Evolutionary conservation across 1,140 invertebrate genomes (phyloP).

Genomic region (Lepidurus arcticus): DNA sequence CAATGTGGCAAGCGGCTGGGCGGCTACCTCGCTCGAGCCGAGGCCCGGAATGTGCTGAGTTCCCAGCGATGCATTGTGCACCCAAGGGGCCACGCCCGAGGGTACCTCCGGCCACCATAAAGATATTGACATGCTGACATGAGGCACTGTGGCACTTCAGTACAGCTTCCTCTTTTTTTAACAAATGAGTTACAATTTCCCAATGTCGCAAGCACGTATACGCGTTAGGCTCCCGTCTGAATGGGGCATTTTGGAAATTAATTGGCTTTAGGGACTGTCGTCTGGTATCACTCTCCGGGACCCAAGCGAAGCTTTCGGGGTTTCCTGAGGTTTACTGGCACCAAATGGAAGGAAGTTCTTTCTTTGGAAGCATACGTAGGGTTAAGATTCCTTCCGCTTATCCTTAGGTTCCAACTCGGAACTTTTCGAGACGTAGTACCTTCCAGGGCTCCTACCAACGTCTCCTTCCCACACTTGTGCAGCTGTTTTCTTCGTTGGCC

Average conservation of each 20-base stretch:
- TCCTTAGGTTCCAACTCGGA: not conserved
- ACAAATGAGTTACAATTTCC: too few species aligned
- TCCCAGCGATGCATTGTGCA: conserved; percentile 1
- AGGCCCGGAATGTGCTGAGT: not conserved
- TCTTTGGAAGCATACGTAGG: not conserved
- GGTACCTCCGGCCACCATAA: conserved; percentile 12
- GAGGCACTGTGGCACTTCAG: not conserved
- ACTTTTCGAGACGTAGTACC: not conserved
- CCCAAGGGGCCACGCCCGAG: conserved; percentile 2
- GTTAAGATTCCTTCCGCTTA: not conserved
- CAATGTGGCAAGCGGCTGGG: not conserved
- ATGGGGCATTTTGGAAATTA: too few species aligned
- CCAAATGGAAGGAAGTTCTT: not conserved
- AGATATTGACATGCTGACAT: not conserved
- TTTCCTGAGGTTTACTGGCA: too few species aligned
- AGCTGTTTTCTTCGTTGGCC: conserved; percentile 8
- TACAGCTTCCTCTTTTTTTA: not conserved
- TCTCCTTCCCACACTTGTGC: not conserved
- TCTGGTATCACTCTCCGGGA: too few species aligned
- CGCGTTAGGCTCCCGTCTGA: too few species aligned
- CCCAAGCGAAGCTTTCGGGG: too few species aligned
- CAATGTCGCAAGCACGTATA: too few species aligned
- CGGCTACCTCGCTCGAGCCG: not conserved
- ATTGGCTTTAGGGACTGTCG: too few species aligned
- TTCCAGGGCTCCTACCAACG: not conserved